Conservation (phyloP, 2,888 invertebrate genomes). For the Gymnosoma rotundatum region DNA sequence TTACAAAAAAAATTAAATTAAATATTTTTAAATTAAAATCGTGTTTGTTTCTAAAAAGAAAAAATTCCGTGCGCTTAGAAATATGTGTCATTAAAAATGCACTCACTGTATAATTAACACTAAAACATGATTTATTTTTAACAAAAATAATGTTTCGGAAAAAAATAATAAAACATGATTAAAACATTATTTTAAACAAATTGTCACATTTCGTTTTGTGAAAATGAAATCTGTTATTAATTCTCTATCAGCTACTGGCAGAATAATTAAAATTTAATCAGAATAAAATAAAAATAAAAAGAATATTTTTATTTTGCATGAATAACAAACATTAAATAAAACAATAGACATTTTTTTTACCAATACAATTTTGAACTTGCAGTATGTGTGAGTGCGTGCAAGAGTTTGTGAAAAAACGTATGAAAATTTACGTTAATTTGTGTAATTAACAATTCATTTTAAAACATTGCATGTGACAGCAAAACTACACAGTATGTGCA, state of each 20-base stretch:
- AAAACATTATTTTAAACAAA: constrained; percentile 68
- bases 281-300: constrained; percentile 25
- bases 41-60: neutral
- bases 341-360: constrained; percentile 52
- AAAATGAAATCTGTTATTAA: constrained; percentile 65
- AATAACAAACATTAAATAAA: constrained; percentile 61
- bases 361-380: constrained; percentile 24
- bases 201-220: constrained; percentile 68
- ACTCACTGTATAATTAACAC: constrained; percentile 48
- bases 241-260: constrained; percentile 19
- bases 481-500: constrained; percentile 69
- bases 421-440: constrained; percentile 72
- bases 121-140: constrained; percentile 44
- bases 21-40: neutral
- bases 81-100: constrained; percentile 24
- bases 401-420: constrained; percentile 33
- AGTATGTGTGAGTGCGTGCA: constrained; percentile 10
- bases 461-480: constrained; percentile 73
- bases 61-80: neutral
- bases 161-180: constrained; percentile 15
- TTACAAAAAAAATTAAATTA: too few species aligned
- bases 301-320: constrained; percentile 47
- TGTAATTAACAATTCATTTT: constrained; percentile 74
- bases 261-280: constrained; percentile 18
- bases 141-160: constrained; percentile 1